Evolutionary conservation across 2,888 invertebrate species (phyloP).

Genomic region (Cheilosia urbana): DNA sequence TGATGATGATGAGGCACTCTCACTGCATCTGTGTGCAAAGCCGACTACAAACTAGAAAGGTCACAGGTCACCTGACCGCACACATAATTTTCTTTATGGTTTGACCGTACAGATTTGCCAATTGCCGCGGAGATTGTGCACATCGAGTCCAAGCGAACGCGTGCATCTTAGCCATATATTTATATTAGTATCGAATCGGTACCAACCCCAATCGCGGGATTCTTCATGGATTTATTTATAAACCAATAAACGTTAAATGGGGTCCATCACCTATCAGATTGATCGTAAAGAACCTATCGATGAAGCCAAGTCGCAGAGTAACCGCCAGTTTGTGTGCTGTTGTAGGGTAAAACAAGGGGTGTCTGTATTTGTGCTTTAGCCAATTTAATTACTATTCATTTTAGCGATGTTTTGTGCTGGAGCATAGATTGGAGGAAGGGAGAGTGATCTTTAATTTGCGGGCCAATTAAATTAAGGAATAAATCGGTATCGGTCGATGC

Average conservation of each 20-base stretch:
- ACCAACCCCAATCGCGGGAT: constrained; percentile 55
- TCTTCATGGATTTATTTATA: constrained; percentile 67
- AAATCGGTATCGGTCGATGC: neutral
- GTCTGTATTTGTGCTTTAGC: neutral
- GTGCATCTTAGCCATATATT: constrained; percentile 57
- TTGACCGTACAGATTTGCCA: constrained; percentile 62
- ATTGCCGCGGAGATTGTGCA: neutral
- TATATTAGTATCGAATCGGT: constrained; percentile 35
- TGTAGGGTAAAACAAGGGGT: neutral
- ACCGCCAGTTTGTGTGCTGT: neutral
- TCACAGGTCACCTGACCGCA: constrained; percentile 70
- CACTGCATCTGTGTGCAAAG: constrained; percentile 41
- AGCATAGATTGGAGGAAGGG: neutral
- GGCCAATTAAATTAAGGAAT: constrained; percentile 16
- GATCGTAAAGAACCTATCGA: constrained; percentile 52
- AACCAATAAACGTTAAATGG: constrained; percentile 72
- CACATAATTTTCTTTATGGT: constrained; percentile 69
- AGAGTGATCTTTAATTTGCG: constrained; percentile 1
- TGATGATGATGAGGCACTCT: constrained; percentile 63
- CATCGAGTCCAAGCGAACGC: constrained; percentile 28
- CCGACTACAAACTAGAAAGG: constrained; percentile 58
- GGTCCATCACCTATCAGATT: constrained; percentile 67
- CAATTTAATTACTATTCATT: constrained; percentile 17
- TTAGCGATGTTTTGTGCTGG: neutral
- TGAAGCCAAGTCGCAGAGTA: neutral